phyloP scores from a whole-genome alignment of 2,888 invertebrate genomes.

The Nomada lathburiana region DNA sequence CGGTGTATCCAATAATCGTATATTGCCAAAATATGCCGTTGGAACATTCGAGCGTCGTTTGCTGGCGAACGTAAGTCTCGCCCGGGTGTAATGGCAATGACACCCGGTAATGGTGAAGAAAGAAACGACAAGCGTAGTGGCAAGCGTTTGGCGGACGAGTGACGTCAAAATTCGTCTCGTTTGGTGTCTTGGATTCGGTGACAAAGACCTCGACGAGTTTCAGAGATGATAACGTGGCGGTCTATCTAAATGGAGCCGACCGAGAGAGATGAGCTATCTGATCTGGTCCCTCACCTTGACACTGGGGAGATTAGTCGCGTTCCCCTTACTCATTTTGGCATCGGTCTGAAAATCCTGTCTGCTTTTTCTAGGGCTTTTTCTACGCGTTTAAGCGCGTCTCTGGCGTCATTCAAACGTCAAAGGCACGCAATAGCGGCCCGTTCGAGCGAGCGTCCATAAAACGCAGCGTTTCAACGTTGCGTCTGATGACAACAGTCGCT shows the following conservation, averaged over 20 bases:
- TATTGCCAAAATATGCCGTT: constrained; percentile 17
- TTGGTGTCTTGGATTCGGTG: constrained; percentile 15
- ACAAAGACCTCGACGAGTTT: constrained; percentile 47
- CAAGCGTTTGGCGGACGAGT: background rate
- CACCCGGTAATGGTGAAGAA: background rate
- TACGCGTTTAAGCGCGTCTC: constrained; percentile 58
- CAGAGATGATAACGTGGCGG: constrained; percentile 47
- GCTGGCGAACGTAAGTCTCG: background rate
- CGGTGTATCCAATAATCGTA: background rate
- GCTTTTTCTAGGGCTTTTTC: constrained; percentile 33
- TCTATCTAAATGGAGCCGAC: constrained; percentile 59
- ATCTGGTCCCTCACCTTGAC: constrained; percentile 71
- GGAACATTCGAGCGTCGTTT: constrained; percentile 20
- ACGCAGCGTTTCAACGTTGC: constrained; percentile 60
- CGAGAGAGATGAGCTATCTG: constrained; percentile 67
- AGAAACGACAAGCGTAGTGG: background rate
- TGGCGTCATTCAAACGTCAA: constrained; percentile 70
- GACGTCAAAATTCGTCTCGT: background rate
- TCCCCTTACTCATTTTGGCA: constrained; percentile 55
- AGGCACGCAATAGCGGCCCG: constrained; percentile 52
- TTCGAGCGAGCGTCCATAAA: constrained; percentile 58
- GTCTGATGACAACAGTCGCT: constrained; percentile 43
- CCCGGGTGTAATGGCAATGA: background rate
- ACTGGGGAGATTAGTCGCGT: constrained; percentile 70
- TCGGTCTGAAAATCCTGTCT: constrained; percentile 54